Base-by-base conservation (phyloP, 2,888 invertebrate genomes). In the Epiblema foenella region DNA sequence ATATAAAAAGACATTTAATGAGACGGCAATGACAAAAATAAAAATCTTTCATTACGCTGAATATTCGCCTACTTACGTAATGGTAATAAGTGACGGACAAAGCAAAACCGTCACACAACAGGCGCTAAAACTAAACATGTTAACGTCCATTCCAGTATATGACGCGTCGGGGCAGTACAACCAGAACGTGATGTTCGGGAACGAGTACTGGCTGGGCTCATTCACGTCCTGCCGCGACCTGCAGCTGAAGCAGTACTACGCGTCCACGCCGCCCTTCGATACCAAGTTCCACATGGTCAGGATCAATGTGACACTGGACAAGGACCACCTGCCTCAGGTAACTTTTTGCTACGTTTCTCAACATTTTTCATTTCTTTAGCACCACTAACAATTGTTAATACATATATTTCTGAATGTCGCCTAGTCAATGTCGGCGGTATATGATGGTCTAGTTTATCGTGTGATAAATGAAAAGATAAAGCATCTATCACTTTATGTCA, bases 141-240 rank as follows among this genome's bases (percentile, higher is more conserved):
- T 8, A 56, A 46, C 24, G 58, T 66, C 49, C 64, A 60, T 87
- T 89, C 29, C 93, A 97, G 97, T 97, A 87, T 96, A 95, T 80
- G 97, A 97, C 84, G 95, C 97, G 0, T 97, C 97, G 9, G 97
- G 97, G 54, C 95, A 96, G 76, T 97, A 97, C 90, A 95, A 95
- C 15, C 95, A 96, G 11, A 96, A 96, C 83, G 94, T 96, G 78
- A 93, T 97, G 79, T 97, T 96, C 81, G 97, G 97, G 18, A 97
- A 96, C 85, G 96, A 97, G 85, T 97, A 95, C 88, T 97, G 97
- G 97, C 88, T 97, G 80, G 97, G 97, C 4, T 96, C 97, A 60
- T 93, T 94, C 76, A 93, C 94, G 60, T 94, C 96, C 52, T 97
- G 97, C 83, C 83, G 89, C 29, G 97, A 97, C 82, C 90, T 96